These are phyloP conservation scores for Volucella inflata DNA, from an alignment of 2,888 invertebrate species.

Conservation along the genomic window DNA sequence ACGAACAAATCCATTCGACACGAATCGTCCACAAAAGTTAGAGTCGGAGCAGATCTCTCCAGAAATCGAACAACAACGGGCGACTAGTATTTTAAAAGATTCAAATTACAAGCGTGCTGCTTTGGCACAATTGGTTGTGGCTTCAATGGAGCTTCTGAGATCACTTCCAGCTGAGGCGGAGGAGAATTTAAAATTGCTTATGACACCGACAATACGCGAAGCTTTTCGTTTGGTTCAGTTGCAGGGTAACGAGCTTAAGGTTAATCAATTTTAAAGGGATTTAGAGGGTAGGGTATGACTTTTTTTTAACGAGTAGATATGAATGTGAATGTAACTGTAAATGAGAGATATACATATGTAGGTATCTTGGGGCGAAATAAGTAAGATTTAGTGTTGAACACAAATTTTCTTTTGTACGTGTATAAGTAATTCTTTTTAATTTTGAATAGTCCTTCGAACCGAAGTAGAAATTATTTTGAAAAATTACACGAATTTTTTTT, in stretches of 20 bases:
- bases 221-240: slow-evolving; percentile 83
- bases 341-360: slow-evolving; percentile 1
- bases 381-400: slow-evolving; percentile 68
- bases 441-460: slow-evolving; percentile 20
- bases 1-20: slow-evolving; percentile 83
- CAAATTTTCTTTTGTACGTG: slow-evolving; percentile 27
- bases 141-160: slow-evolving; percentile 91
- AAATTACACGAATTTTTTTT: too few relatives aligned
- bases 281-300: slow-evolving; percentile 58
- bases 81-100: slow-evolving; percentile 93
- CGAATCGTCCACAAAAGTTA: slow-evolving; percentile 82
- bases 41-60: slow-evolving; percentile 88
- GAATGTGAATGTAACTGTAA: slow-evolving; percentile 15
- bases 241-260: slow-evolving; percentile 83
- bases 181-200: slow-evolving; percentile 83
- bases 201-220: slow-evolving; percentile 84
- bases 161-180: slow-evolving; percentile 87
- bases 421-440: slow-evolving; percentile 40
- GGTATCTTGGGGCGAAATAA: slow-evolving; percentile 1
- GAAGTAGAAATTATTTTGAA: background rate
- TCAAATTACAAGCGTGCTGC: slow-evolving; percentile 93
- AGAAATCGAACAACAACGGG: slow-evolving; percentile 92
- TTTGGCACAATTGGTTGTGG: slow-evolving; percentile 93
- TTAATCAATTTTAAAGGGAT: slow-evolving; percentile 83
- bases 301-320: slow-evolving; percentile 9